Evolutionary conservation across 2,888 invertebrate genomes (phyloP).

Genomic region (Drosophila flavopinicola): DNA sequence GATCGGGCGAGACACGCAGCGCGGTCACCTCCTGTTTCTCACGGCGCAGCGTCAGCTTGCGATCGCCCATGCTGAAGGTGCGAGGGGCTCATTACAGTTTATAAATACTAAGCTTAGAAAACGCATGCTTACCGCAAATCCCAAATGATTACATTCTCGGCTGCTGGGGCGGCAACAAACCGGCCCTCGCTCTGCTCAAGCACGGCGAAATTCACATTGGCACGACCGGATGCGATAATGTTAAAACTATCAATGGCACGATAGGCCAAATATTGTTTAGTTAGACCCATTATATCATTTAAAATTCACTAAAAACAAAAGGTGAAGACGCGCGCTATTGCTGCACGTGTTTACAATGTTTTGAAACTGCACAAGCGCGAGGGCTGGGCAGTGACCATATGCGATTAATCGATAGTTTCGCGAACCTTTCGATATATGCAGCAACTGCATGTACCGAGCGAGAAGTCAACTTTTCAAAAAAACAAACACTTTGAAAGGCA

Average conservation of each 20-base stretch:
- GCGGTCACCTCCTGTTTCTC: slow-evolving; percentile 92
- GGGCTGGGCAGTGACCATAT: too few species aligned
- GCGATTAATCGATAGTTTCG: too few species aligned
- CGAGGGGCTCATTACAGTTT: background rate
- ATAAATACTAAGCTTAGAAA: background rate
- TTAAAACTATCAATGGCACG: slow-evolving; percentile 93
- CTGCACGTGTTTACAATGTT: slow-evolving; percentile 67
- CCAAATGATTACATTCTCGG: slow-evolving; percentile 97
- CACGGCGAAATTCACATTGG: slow-evolving; percentile 92
- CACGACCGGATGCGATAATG: slow-evolving; percentile 91
- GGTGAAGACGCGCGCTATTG: slow-evolving; percentile 18
- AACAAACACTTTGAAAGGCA: too few species aligned
- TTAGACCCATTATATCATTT: slow-evolving; percentile 89
- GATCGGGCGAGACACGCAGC: slow-evolving; percentile 90
- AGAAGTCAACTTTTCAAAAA: too few species aligned
- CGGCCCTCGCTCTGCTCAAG: slow-evolving; percentile 91
- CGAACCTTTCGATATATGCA: too few species aligned
- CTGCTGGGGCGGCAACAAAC: slow-evolving; percentile 95
- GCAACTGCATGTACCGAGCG: too few species aligned
- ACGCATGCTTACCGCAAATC: slow-evolving; percentile 91
- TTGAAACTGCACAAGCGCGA: slow-evolving; percentile 11
- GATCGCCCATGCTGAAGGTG: slow-evolving; percentile 82
- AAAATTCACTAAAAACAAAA: slow-evolving; percentile 32
- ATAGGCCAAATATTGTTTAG: slow-evolving; percentile 97
- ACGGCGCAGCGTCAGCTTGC: slow-evolving; percentile 92